Percentiles rank a stretch among this genome's conserved stretches.
These are phyloP conservation scores for Hippocampus mohnikei DNA, from an alignment of 2,113 vertebrate genomes.

Conservation along the genomic window DNA sequence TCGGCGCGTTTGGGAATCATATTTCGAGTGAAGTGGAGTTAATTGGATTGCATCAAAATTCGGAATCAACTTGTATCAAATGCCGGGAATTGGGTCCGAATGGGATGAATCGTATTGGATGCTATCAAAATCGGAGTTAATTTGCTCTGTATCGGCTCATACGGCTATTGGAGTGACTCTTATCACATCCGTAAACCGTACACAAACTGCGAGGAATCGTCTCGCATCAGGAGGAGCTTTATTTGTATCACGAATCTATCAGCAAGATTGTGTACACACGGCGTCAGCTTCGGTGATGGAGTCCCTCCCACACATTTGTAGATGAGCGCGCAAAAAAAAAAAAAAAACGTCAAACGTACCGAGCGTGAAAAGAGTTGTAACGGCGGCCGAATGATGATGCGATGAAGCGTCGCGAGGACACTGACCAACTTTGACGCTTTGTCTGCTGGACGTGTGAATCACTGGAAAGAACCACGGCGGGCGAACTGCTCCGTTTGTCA, in stretches of 20 bases:
- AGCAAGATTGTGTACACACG: no score
- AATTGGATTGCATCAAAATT: background rate
- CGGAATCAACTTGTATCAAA: background rate
- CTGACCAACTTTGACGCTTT: background rate
- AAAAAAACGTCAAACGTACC: no score
- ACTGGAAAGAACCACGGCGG: background rate
- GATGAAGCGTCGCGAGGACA: background rate
- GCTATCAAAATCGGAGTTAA: background rate
- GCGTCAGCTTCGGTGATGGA: no score
- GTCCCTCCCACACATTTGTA: no score
- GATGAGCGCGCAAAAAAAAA: no score
- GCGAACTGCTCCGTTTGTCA: background rate
- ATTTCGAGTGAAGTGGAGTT: no score
- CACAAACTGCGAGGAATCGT: no score
- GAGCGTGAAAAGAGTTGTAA: background rate
- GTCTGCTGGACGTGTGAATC: background rate
- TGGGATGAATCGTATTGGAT: background rate
- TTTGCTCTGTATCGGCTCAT: background rate
- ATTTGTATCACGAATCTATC: no score
- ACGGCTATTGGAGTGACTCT: background rate
- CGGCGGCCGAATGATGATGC: background rate
- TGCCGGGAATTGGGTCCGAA: no score
- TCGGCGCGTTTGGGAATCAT: conserved; percentile 3
- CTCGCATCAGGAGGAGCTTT: no score
- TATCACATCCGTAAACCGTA: background rate